These are phyloP conservation scores for Sinocyclocheilus grahami DNA, from an alignment of 2,113 vertebrate genomes.

Conservation along the genomic window DNA sequence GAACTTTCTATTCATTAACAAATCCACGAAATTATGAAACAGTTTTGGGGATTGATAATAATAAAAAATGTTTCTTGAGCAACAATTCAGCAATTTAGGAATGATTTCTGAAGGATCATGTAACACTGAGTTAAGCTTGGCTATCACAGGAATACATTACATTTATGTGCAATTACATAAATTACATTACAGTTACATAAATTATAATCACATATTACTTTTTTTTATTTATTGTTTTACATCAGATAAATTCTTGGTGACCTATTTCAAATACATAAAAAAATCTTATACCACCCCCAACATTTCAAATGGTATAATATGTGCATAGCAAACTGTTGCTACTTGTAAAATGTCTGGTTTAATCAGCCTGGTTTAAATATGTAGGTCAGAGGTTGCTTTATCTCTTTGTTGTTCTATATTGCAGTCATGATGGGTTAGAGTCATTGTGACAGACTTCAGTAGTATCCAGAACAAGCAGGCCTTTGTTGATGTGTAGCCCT, in stretches of 20 bases:
- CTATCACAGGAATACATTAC: not conserved
- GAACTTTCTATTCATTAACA: too few relatives aligned
- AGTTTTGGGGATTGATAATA: too few relatives aligned
- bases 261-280: not conserved
- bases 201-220: not conserved
- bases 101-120: too few relatives aligned
- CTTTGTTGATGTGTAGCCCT: slow-evolving; percentile 23
- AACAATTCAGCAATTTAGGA: too few relatives aligned
- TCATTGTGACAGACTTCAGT: not conserved
- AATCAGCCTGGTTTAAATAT: not conserved
- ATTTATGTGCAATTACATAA: not conserved
- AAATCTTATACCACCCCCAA: not conserved
- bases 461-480: slow-evolving; percentile 6
- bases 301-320: not conserved
- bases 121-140: too few relatives aligned
- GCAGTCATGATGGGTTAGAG: not conserved
- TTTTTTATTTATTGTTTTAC: not conserved
- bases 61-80: too few relatives aligned
- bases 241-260: not conserved
- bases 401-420: not conserved
- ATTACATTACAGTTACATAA: too few relatives aligned
- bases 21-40: too few relatives aligned
- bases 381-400: not conserved
- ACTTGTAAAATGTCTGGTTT: not conserved
- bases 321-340: not conserved